A percentile compares a stretch with the other conserved stretches of the same genome.
Conservation (phyloP, 2,113 vertebrate genomes). For the Barbus barbus region DNA sequence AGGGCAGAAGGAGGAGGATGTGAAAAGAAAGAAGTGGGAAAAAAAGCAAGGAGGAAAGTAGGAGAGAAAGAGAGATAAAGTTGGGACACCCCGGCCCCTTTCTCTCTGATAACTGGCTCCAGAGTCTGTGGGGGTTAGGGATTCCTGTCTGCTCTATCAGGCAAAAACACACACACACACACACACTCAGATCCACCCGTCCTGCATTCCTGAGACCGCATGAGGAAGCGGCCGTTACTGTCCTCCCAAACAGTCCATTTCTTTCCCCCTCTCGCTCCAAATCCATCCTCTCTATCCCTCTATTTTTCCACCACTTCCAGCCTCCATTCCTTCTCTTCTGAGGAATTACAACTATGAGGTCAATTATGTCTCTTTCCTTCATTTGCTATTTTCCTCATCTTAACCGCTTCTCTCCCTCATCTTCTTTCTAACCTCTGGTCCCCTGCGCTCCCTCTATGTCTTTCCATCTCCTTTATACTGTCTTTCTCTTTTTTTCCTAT, state of each 20-base stretch:
- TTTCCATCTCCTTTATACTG: conserved; percentile 41
- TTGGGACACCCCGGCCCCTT: conserved; percentile 61
- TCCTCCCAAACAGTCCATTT: conserved; percentile 75
- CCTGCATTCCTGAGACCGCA: conserved; percentile 78
- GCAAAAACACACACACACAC: conserved; percentile 69
- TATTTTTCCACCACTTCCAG: conserved; percentile 14
- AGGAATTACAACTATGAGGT: conserved; percentile 20
- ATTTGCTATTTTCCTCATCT: conserved; percentile 13
- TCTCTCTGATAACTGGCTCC: conserved; percentile 77
- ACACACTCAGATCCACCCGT: conserved; percentile 72
- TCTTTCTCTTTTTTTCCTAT: not conserved
- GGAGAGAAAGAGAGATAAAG: conserved; percentile 60
- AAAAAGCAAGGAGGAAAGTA: conserved; percentile 43
- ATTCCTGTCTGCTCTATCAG: conserved; percentile 71
- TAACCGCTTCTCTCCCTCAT: conserved; percentile 17
- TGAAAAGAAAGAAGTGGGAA: conserved; percentile 37
- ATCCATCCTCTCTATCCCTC: conserved; percentile 56
- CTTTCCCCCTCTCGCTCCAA: conserved; percentile 65
- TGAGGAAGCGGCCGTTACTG: conserved; percentile 75
- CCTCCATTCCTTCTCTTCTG: conserved; percentile 18
- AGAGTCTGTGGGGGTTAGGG: conserved; percentile 76
- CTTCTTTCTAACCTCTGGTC: conserved; percentile 9
- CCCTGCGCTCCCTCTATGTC: conserved; percentile 23
- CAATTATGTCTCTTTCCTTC: not conserved
- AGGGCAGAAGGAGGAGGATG: conserved; percentile 47